Evolutionary conservation across 2,797 vertebrate species (phyloP).

Genomic region (Leptodactylus fallax): DNA sequence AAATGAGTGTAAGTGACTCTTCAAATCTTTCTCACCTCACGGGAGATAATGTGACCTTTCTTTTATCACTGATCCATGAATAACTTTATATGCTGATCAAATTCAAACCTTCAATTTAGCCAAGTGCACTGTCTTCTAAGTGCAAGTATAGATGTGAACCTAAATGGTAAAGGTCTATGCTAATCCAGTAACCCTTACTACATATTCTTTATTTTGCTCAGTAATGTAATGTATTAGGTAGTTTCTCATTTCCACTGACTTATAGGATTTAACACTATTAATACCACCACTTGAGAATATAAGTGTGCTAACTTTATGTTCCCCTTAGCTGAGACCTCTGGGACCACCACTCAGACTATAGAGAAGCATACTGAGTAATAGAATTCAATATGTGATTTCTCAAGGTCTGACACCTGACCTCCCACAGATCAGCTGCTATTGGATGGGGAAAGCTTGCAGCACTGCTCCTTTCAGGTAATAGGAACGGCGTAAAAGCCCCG

Average conservation of each 20-base stretch:
- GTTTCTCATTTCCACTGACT: background rate
- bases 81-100: background rate
- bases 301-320: background rate
- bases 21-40: background rate
- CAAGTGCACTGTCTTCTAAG: background rate
- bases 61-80: constrained; percentile 5
- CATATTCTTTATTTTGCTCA: background rate
- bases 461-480: too few species aligned
- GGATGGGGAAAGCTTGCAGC: too few species aligned
- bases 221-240: background rate
- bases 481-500: too few species aligned
- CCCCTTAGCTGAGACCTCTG: background rate
- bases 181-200: background rate
- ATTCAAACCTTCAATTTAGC: constrained; percentile 1
- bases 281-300: background rate
- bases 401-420: too few species aligned
- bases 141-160: background rate
- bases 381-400: too few species aligned
- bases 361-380: too few species aligned
- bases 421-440: too few species aligned
- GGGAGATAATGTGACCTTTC: constrained; percentile 10
- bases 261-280: background rate
- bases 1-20: background rate
- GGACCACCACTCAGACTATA: too few species aligned
- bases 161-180: background rate